A percentile compares a stretch with the other conserved stretches of the same genome.
These are phyloP conservation scores for Proisotoma minuta DNA, from an alignment of 2,888 invertebrate species.

Conservation along the genomic window DNA sequence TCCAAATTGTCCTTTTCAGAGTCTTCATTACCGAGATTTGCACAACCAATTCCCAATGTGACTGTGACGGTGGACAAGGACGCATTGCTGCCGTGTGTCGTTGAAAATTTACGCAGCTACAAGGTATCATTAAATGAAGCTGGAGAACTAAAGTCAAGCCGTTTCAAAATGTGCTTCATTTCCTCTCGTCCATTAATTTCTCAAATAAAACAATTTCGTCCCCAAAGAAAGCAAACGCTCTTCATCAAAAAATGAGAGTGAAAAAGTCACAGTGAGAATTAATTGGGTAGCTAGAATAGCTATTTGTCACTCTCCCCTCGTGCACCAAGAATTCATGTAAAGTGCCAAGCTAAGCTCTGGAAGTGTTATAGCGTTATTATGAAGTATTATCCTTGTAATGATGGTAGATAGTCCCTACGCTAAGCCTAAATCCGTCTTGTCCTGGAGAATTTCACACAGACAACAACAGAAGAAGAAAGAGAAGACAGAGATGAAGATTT, in stretches of 20 bases:
- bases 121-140: too few relatives aligned
- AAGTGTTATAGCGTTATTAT: slow-evolving; percentile 13
- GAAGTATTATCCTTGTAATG: slow-evolving; percentile 32
- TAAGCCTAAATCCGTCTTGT: slow-evolving; percentile 44
- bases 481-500: slow-evolving; percentile 36
- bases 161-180: background rate
- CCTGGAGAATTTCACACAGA: slow-evolving; percentile 3
- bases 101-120: slow-evolving; percentile 78
- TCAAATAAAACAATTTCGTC: background rate
- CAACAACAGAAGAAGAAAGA: background rate
- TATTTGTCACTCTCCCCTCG: slow-evolving; percentile 40
- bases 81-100: slow-evolving; percentile 80
- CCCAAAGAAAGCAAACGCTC: background rate
- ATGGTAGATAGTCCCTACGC: slow-evolving; percentile 32
- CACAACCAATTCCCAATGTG: slow-evolving; percentile 82
- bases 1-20: slow-evolving; percentile 54
- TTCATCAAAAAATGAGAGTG: slow-evolving; percentile 1
- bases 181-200: background rate
- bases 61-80: slow-evolving; percentile 83
- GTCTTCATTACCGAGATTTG: slow-evolving; percentile 71
- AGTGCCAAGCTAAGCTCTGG: slow-evolving; percentile 7
- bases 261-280: slow-evolving; percentile 34
- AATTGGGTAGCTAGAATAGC: slow-evolving; percentile 43
- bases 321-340: background rate
- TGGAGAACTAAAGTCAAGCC: background rate